Conservation (phyloP, 1,140 invertebrate genomes). For the Heliconius melpomene region DNA sequence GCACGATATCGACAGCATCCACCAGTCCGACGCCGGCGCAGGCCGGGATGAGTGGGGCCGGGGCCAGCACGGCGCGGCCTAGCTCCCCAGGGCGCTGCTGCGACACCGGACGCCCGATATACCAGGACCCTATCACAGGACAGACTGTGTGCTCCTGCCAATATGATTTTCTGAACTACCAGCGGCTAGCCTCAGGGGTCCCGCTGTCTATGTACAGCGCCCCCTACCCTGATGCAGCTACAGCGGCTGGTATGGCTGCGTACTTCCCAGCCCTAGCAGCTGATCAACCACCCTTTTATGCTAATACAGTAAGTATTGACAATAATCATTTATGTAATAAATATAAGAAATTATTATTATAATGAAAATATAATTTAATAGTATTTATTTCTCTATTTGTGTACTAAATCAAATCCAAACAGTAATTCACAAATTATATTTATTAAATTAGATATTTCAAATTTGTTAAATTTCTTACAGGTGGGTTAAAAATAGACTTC, state of each 20-base stretch:
- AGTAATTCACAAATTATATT: too few species aligned
- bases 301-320: constrained; percentile 86
- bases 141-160: constrained; percentile 97
- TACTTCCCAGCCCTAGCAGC: constrained; percentile 90
- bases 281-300: constrained; percentile 91
- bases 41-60: constrained; percentile 77
- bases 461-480: too few species aligned
- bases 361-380: neutral
- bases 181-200: constrained; percentile 86
- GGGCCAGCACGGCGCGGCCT: constrained; percentile 79
- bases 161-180: constrained; percentile 90
- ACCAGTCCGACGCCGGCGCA: constrained; percentile 82
- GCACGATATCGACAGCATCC: constrained; percentile 83
- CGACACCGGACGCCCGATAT: constrained; percentile 94
- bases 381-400: neutral
- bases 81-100: constrained; percentile 87
- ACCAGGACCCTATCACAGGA: constrained; percentile 95
- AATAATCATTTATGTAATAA: neutral
- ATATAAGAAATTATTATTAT: neutral
- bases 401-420: too few species aligned
- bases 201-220: constrained; percentile 90
- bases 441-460: too few species aligned
- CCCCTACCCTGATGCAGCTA: constrained; percentile 87
- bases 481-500: too few species aligned
- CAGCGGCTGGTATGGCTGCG: constrained; percentile 88